These are phyloP conservation scores for Paragorgia papillata DNA, from an alignment of 92 coral and sea anemone genomes.

Conservation along the genomic window DNA sequence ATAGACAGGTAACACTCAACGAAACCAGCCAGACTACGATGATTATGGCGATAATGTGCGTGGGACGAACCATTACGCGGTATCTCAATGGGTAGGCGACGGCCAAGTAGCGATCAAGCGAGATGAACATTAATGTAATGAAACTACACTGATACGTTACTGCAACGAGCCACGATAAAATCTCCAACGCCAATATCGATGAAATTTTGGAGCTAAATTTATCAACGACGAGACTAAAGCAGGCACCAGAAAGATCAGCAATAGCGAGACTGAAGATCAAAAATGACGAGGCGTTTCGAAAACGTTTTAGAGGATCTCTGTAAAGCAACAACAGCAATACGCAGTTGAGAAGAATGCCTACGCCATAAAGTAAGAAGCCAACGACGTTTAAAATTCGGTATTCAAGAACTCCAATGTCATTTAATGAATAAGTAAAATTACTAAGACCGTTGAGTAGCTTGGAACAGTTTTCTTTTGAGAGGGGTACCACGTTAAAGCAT, in stretches of 20 bases:
- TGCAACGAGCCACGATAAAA: conserved; percentile 25
- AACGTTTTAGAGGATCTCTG: conserved; percentile 34
- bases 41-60: background rate
- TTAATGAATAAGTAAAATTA: no score
- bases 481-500: background rate
- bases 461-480: background rate
- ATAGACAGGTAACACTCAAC: background rate
- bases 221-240: conserved; percentile 6
- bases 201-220: background rate
- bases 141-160: conserved; percentile 26
- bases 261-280: conserved; percentile 19
- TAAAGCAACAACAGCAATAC: conserved; percentile 20
- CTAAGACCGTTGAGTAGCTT: no score
- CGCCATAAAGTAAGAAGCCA: background rate
- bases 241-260: conserved; percentile 24
- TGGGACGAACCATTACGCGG: background rate
- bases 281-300: conserved; percentile 19
- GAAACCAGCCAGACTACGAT: background rate
- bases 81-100: conserved; percentile 2
- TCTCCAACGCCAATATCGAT: background rate
- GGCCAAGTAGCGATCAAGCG: conserved; percentile 27
- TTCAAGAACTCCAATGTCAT: no score
- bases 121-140: conserved; percentile 1
- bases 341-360: conserved; percentile 25
- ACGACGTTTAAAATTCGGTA: no score